A percentile compares a stretch with the other conserved stretches of the same genome.
Evolutionary conservation across 2,113 vertebrate species (phyloP).

Genomic region (Taurulus bubalis): DNA sequence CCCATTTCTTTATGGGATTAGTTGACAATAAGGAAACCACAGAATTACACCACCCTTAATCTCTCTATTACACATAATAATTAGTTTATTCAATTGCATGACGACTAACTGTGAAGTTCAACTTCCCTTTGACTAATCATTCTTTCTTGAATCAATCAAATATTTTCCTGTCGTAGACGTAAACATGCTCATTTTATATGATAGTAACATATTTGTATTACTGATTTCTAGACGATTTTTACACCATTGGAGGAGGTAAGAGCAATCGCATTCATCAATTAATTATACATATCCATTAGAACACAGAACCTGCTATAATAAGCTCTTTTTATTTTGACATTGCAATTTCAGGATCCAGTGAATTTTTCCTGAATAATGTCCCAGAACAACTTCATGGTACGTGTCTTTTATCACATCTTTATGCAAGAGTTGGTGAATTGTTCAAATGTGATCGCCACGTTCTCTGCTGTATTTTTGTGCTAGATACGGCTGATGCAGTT

Average conservation of each 20-base stretch:
- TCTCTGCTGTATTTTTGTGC: background rate
- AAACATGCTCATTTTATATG: background rate
- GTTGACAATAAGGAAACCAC: background rate
- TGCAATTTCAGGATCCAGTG: constrained; percentile 61
- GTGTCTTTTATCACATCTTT: background rate
- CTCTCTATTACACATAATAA: background rate
- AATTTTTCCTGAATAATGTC: constrained; percentile 64
- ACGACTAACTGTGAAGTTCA: background rate
- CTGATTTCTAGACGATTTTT: constrained; percentile 78
- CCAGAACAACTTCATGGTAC: constrained; percentile 81
- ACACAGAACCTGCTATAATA: background rate
- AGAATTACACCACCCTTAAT: background rate
- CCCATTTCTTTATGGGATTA: background rate
- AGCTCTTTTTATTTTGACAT: constrained; percentile 16
- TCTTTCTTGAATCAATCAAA: background rate
- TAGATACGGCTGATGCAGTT: background rate
- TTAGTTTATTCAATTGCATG: background rate
- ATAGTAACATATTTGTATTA: constrained; percentile 6
- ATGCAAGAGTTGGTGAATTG: background rate
- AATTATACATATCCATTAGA: background rate
- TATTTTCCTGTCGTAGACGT: background rate
- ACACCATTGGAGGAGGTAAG: constrained; percentile 74
- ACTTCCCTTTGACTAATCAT: constrained; percentile 1
- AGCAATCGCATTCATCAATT: background rate
- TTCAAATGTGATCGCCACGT: background rate